Evolutionary conservation across 35 echinoderm and acorn worm species (phyloP), one percentile per base, ranked within the genome.

Genomic region (Holothuria glaberrima): DNA sequence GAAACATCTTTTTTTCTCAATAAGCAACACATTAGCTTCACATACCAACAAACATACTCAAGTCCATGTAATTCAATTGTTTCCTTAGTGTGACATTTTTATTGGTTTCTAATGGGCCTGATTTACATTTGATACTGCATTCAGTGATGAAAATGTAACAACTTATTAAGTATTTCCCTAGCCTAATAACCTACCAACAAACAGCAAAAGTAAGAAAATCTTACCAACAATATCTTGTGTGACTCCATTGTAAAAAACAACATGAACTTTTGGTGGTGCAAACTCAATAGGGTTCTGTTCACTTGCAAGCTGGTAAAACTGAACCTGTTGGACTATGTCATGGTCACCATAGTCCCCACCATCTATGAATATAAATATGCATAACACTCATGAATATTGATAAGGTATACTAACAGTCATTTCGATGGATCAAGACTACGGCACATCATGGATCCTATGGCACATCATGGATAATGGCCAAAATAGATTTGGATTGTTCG

Each of bases 341-440:
- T 94, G 90, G 69, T 98, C 95, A 32, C 95, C 95, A 78, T 98
- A 98, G 50, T 98, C 95, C 14, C 95, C 95, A 30, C 93, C 95
- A 24, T 90, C 95, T 98, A 36, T 24, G 36, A 41, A 41, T 7
- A 41, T 41, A 7, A 41, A 41, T 41, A 41, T 41, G 36, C 36
- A 41, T 41, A 4, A 41, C 36, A 41, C 36, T 41, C 36, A 41
- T 41, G 2, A 41, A 41, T 41, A 41, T 41, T 41, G 2, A 41
- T 7, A 41, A 7, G 36, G 36, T 41, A 41, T 41, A 41, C 36
- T 41, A 4, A 7, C 7, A 41, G 36, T 41, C 36, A n/a, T n/a
- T n/a, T n/a, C n/a, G n/a, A n/a, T n/a, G n/a, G n/a, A n/a, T n/a
- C n/a, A n/a, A n/a, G n/a, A n/a, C n/a, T n/a, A n/a, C n/a, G n/a